Evolutionary conservation across 2,113 vertebrate species (phyloP), one percentile per base, ranked within the genome.

Genomic region (Rhinoptilus africanus): DNA sequence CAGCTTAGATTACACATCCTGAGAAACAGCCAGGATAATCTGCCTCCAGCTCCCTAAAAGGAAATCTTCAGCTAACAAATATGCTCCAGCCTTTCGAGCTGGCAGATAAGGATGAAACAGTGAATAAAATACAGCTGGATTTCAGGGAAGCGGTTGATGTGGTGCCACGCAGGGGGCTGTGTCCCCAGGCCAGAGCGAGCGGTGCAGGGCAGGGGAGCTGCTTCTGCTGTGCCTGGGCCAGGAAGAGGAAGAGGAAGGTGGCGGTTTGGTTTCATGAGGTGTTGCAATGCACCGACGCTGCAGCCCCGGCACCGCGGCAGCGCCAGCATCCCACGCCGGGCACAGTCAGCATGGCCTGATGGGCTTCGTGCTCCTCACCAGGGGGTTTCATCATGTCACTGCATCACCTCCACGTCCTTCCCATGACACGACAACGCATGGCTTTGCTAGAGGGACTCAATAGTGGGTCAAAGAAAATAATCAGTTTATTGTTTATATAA

Each of bases 1-100:
- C 93, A 96, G 76, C 56, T 94, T 78, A 81, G 91, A 85, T 96
- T 93, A 94, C 83, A 89, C 67, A 68, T 85, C 6, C 6, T 62
- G 82, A 57, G 71, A 91, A 89, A 91, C n/a, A 91, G 59, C 64
- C 75, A 88, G 64, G 88, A 79, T 92, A 95, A 92, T 95, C 85
- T 90, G 78, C 72, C 0, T 0, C 67, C 39, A 91, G 56, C 50
- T 96, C 86, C 90, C 85, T 96, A 91, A 93, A 95, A 94, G 80
- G 93, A 96, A 95, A 94, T 71, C 79, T 91, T 95, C 66, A 93
- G 71, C 81, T 94, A 76, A 92, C 75, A 87, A 95, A 88, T 81
- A 74, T 21, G 77, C 54, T 92, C 5, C 73, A 62, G 82, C 68
- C 73, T 92, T 95, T 73, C 54, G 59, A 87, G 83, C 86, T 90